Evolutionary conservation across 2,797 vertebrate genomes (phyloP).

Genomic region (Arctocebus calabarensis): DNA sequence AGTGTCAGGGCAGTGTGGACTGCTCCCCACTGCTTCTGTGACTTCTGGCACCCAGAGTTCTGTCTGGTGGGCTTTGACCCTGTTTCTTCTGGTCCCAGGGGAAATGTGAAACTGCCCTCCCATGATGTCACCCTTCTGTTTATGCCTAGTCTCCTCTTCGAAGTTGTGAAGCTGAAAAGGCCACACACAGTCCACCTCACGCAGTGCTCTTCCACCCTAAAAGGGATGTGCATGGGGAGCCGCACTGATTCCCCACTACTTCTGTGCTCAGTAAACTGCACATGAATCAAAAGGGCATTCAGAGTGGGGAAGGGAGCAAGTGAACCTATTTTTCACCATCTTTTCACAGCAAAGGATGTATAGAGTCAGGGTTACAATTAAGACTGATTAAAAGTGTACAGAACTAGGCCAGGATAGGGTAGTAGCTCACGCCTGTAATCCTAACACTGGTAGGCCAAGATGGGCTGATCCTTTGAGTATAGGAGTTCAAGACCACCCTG

Average conservation of each 20-base stretch:
- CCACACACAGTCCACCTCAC: background rate
- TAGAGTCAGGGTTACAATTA: background rate
- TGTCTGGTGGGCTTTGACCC: background rate
- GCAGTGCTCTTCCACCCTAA: background rate
- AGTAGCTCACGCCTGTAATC: too few relatives aligned
- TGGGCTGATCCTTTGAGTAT: too few relatives aligned
- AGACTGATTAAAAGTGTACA: background rate
- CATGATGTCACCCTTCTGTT: background rate
- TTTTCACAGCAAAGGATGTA: background rate
- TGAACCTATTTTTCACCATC: background rate
- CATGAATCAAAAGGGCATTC: background rate
- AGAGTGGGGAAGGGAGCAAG: background rate
- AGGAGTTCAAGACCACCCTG: too few relatives aligned
- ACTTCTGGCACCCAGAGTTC: background rate
- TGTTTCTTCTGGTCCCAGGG: background rate
- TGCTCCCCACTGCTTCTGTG: background rate
- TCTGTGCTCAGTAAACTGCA: background rate
- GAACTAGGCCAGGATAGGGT: too few relatives aligned
- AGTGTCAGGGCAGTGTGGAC: background rate
- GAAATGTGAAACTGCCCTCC: background rate
- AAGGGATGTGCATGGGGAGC: background rate
- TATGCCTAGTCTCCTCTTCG: background rate
- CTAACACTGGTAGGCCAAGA: too few relatives aligned
- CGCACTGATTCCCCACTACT: background rate
- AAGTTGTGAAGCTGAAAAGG: background rate